These are phyloP conservation scores for Micromesistius poutassou DNA, from an alignment of 2,797 vertebrate genomes.

Conservation along the genomic window DNA sequence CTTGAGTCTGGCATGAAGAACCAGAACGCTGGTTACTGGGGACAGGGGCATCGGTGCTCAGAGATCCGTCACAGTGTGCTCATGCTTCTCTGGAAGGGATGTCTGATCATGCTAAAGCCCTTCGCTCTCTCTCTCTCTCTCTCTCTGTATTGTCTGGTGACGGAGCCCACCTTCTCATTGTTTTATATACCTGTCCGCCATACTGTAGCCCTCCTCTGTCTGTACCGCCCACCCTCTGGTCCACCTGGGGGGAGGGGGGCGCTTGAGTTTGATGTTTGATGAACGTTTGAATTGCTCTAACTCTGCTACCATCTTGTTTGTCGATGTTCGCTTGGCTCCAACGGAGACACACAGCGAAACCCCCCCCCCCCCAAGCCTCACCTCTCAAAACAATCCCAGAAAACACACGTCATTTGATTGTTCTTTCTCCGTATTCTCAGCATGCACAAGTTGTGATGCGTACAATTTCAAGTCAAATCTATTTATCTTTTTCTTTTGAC, in stretches of 20 bases:
- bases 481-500: neutral
- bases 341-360: conserved; percentile 71
- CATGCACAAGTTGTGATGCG: neutral
- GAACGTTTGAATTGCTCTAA: conserved; percentile 68
- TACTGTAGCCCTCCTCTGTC: conserved; percentile 57
- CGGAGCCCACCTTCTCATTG: conserved; percentile 64
- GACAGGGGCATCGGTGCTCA: conserved; percentile 45
- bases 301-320: conserved; percentile 74
- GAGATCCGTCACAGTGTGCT: conserved; percentile 58
- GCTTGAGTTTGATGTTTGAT: conserved; percentile 65
- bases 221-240: conserved; percentile 42
- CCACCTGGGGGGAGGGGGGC: conserved; percentile 29
- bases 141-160: conserved; percentile 52
- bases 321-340: conserved; percentile 73
- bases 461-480: neutral
- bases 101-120: conserved; percentile 17
- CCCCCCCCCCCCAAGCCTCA: neutral
- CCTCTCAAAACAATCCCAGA: neutral
- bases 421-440: neutral
- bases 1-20: conserved; percentile 49
- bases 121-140: conserved; percentile 41
- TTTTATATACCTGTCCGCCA: conserved; percentile 62
- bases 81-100: conserved; percentile 36
- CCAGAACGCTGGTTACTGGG: conserved; percentile 50
- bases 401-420: neutral